These are phyloP conservation scores for Sapayoa aenigma DNA, from an alignment of 2,113 vertebrate species.

Conservation along the genomic window DNA sequence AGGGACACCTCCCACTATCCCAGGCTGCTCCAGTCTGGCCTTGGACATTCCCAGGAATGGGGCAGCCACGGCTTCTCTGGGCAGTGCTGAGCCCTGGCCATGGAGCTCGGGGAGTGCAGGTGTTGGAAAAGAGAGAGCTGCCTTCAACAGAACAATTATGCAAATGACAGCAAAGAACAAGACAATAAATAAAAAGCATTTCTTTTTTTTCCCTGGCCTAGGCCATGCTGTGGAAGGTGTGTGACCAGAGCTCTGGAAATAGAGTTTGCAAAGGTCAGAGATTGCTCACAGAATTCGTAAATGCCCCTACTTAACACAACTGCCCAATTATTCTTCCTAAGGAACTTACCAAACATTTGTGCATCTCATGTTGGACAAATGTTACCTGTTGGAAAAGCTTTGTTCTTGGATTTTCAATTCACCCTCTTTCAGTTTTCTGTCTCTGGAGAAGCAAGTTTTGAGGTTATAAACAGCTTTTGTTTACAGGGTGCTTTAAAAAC, in stretches of 20 bases:
- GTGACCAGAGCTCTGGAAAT: background rate
- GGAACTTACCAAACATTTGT: background rate
- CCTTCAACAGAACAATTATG: background rate
- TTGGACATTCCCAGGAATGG: background rate
- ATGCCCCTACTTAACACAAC: background rate
- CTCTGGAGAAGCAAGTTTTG: background rate
- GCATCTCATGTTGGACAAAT: background rate
- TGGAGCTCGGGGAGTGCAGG: background rate
- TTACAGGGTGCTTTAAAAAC: background rate
- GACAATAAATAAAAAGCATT: conserved; percentile 9
- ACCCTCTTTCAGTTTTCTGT: background rate
- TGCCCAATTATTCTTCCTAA: background rate
- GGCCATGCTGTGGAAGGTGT: background rate
- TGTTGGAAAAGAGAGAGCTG: background rate
- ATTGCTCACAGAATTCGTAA: conserved; percentile 16
- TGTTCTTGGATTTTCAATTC: background rate
- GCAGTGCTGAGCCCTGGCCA: background rate
- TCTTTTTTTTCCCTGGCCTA: background rate
- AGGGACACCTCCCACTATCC: background rate
- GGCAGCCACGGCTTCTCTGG: background rate
- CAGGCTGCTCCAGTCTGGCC: background rate
- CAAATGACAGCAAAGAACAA: background rate
- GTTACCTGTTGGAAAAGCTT: background rate
- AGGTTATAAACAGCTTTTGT: background rate
- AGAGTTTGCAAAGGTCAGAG: conserved; percentile 34